phyloP scores from a whole-genome alignment of 2,797 vertebrate genomes.

The Triplophysa yarkandensis region DNA sequence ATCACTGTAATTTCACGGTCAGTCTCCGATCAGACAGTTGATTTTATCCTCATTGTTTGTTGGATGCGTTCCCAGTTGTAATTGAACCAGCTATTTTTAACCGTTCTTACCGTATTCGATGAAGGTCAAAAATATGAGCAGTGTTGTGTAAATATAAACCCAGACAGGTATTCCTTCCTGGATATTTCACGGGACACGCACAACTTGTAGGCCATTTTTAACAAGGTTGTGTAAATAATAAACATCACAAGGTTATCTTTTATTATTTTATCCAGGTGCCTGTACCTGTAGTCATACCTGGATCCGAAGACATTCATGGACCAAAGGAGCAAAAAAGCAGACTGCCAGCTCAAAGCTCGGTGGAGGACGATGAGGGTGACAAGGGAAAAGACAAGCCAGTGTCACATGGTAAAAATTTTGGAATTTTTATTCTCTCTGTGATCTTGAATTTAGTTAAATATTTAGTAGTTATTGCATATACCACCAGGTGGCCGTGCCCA shows the following conservation, averaged over 20 bases:
- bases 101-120: not conserved
- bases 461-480: not conserved
- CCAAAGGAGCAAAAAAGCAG: slow-evolving; percentile 81
- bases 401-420: slow-evolving; percentile 66
- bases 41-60: not conserved
- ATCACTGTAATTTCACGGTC: too few relatives aligned
- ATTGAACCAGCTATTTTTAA: not conserved
- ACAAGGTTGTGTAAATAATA: not conserved
- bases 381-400: slow-evolving; percentile 79
- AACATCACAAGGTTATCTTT: not conserved
- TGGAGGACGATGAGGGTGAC: slow-evolving; percentile 75
- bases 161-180: not conserved
- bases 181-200: not conserved
- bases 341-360: slow-evolving; percentile 74
- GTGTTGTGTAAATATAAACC: not conserved
- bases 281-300: slow-evolving; percentile 84
- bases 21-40: not conserved
- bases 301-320: slow-evolving; percentile 70
- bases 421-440: too few relatives aligned
- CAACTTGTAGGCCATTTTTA: not conserved
- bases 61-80: not conserved
- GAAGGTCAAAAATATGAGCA: not conserved
- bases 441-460: not conserved
- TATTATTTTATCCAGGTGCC: slow-evolving; percentile 76
- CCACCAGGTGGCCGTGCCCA: not conserved